phyloP scores from a whole-genome alignment of 2,888 invertebrate genomes.

The Salpingus planirostris region DNA sequence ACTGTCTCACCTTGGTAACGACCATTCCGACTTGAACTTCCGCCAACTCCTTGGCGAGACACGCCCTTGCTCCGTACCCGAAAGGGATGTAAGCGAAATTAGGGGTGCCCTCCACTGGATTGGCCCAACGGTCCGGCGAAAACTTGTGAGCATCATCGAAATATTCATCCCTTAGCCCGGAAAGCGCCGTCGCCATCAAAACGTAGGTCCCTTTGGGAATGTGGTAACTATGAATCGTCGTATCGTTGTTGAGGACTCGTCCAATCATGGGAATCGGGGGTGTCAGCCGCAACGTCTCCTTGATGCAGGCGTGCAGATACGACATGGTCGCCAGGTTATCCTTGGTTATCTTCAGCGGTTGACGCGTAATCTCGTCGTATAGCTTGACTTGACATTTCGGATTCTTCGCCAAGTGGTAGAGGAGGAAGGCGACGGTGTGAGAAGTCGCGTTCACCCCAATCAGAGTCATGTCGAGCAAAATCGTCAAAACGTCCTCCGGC shows the following conservation, averaged over 20 bases:
- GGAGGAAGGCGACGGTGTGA: constrained; percentile 52
- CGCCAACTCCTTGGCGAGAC: constrained; percentile 53
- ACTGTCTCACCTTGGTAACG: constrained; percentile 45
- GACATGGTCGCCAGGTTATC: constrained; percentile 36
- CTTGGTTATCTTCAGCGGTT: constrained; percentile 16
- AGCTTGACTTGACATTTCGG: constrained; percentile 54
- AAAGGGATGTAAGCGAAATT: constrained; percentile 55
- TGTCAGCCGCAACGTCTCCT: constrained; percentile 53
- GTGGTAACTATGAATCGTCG: constrained; percentile 52
- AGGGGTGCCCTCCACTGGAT: constrained; percentile 37
- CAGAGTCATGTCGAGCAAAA: constrained; percentile 56
- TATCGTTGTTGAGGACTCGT: constrained; percentile 50
- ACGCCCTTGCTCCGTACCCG: constrained; percentile 54
- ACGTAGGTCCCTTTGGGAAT: constrained; percentile 49
- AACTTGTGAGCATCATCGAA: constrained; percentile 55
- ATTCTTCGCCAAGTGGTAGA: constrained; percentile 60
- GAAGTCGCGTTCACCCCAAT: constrained; percentile 57
- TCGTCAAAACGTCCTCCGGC: constrained; percentile 53
- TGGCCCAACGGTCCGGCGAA: constrained; percentile 55
- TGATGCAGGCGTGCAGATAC: constrained; percentile 56
- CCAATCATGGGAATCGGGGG: constrained; percentile 58
- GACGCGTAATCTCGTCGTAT: constrained; percentile 48
- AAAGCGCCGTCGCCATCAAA: constrained; percentile 56
- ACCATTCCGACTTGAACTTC: constrained; percentile 51
- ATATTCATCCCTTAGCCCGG: constrained; percentile 53